Evolutionary conservation across 2,888 invertebrate species (phyloP), one percentile per base, ranked within the genome.

Genomic region (Stenolophus ochropezus): DNA sequence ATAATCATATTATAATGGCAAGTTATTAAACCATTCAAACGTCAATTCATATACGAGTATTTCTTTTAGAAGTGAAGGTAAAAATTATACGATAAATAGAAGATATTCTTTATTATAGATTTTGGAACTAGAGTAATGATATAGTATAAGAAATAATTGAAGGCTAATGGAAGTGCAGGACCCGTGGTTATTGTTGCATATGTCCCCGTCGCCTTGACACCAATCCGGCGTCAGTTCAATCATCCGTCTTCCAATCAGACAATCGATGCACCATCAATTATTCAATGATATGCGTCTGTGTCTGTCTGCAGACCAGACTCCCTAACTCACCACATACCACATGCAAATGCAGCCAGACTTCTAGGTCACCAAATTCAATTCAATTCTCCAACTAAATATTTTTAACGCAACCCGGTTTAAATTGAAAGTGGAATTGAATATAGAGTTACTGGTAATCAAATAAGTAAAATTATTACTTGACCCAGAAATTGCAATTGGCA

Each of bases 141-240:
- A n/a, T n/a, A n/a, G n/a, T n/a, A n/a, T n/a, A n/a, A n/a, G n/a
- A n/a, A n/a, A n/a, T n/a, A n/a, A n/a, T n/a, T n/a, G n/a, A n/a
- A n/a, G n/a, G n/a, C n/a, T n/a, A n/a, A n/a, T n/a, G n/a, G n/a
- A n/a, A n/a, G n/a, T n/a, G n/a, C n/a, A n/a, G n/a, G n/a, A n/a
- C n/a, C n/a, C n/a, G n/a, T n/a, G n/a, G n/a, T n/a, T n/a, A n/a
- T n/a, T n/a, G n/a, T n/a, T n/a, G n/a, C n/a, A n/a, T n/a, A n/a
- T n/a, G n/a, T n/a, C n/a, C n/a, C n/a, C 23, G n/a, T 61, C 23
- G 21, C 61, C 61, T 61, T 61, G 61, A 61, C 61, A 61, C 61
- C 61, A 61, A 61, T 23, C 11, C 20, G 2, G 61, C 3, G 61
- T 61, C 61, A 25, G 61, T 25, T 23, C 23, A 61, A 61, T 61